These are phyloP conservation scores for Neomonachus schauinslandi DNA, from an alignment of 2,113 vertebrate species.

Conservation along the genomic window DNA sequence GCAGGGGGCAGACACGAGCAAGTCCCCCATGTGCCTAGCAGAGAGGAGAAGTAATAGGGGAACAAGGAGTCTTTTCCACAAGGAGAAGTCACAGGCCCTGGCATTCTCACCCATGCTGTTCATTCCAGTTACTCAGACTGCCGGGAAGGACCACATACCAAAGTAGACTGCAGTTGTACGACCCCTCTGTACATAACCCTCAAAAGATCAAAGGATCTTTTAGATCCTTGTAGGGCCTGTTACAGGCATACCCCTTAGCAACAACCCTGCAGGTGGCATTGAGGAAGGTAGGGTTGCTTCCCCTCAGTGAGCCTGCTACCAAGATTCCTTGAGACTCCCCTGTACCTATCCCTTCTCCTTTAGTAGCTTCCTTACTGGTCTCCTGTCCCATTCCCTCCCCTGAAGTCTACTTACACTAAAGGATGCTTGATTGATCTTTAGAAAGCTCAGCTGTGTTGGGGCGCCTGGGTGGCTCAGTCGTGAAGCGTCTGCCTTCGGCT, in stretches of 20 bases:
- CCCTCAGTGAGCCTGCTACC: neutral
- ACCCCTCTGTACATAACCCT: too few relatives aligned
- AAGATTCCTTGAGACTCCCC: neutral
- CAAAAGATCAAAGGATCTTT: neutral
- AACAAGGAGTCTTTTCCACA: neutral
- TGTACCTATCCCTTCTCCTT: neutral
- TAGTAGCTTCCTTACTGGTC: neutral
- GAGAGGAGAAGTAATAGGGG: neutral
- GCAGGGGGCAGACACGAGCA: neutral
- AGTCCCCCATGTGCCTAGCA: neutral
- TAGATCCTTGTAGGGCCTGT: neutral
- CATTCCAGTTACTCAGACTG: neutral
- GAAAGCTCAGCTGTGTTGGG: neutral
- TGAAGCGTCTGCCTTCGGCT: too few relatives aligned
- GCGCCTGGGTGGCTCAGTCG: too few relatives aligned
- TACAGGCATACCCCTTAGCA: neutral
- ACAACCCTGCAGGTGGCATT: neutral
- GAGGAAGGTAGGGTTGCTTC: neutral
- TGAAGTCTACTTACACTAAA: neutral
- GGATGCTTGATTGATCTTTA: neutral
- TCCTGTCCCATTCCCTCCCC: neutral
- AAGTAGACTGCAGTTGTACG: neutral
- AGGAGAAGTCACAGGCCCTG: neutral
- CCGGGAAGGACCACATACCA: neutral
- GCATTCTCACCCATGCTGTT: accelerated